These are phyloP conservation scores for Nothocercus nigrocapillus DNA, from an alignment of 2,113 vertebrate genomes.

Conservation along the genomic window DNA sequence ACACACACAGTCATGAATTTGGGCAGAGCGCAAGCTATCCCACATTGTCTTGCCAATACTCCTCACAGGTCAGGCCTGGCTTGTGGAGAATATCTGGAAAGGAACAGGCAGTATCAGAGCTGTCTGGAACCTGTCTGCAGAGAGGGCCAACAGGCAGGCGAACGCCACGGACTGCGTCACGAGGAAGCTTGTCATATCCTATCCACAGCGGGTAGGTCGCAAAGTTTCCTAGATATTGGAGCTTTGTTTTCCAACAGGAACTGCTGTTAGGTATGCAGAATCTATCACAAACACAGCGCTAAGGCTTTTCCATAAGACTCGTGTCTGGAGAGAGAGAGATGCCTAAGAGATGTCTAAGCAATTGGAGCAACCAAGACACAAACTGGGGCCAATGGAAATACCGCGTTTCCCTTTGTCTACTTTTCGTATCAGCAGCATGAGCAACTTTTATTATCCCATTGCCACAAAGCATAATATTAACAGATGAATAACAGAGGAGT, in stretches of 20 bases:
- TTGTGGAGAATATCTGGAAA: not conserved
- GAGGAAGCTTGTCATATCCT: slow-evolving; percentile 51
- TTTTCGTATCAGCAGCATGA: not conserved
- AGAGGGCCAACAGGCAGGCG: not conserved
- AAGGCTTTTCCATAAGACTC: not conserved
- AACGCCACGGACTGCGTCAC: fast-evolving
- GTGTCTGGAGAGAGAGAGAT: not conserved
- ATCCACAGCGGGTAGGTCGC: not conserved
- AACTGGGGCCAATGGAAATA: not conserved
- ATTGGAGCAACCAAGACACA: not conserved
- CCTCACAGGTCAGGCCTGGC: not conserved
- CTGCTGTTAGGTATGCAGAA: not conserved
- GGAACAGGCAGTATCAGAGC: not conserved
- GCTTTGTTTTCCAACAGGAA: slow-evolving; percentile 27
- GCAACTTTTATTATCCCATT: not conserved
- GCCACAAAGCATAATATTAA: not conserved
- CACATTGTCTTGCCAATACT: not conserved
- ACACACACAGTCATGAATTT: not conserved
- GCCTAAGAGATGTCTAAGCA: not conserved
- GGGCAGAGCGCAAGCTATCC: not conserved
- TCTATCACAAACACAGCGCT: slow-evolving; percentile 18
- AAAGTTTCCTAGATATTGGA: not conserved
- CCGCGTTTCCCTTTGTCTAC: not conserved
- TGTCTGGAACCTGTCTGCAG: not conserved
- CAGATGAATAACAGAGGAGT: not conserved